These are phyloP conservation scores for Astyanax mexicanus DNA, from an alignment of 2,797 vertebrate species.

Conservation along the genomic window DNA sequence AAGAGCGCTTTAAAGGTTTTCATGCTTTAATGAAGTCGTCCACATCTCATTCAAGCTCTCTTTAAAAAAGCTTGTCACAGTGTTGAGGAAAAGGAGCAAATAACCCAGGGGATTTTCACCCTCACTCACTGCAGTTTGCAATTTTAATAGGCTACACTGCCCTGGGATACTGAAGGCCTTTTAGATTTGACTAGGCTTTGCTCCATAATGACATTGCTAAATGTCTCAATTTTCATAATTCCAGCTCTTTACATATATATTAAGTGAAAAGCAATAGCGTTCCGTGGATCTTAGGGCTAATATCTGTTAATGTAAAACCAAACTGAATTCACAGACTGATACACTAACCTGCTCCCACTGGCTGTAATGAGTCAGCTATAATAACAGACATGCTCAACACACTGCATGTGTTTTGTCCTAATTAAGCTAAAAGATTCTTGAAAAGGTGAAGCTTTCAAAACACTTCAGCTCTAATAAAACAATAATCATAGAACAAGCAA, in stretches of 20 bases:
- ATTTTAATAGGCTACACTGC: slow-evolving; percentile 26
- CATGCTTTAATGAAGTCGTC: slow-evolving; percentile 2
- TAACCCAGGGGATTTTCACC: neutral
- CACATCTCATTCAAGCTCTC: neutral
- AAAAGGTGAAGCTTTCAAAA: neutral
- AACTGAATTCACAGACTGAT: neutral
- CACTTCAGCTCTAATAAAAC: neutral
- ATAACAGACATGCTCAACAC: neutral
- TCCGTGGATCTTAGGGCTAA: neutral
- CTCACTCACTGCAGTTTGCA: slow-evolving; percentile 7
- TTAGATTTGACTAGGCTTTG: slow-evolving; percentile 15
- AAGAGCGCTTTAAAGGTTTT: neutral
- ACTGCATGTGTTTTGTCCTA: neutral
- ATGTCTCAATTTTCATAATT: slow-evolving; percentile 28
- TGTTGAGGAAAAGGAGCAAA: neutral
- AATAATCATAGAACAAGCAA: neutral
- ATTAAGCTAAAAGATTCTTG: neutral
- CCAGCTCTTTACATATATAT: slow-evolving; percentile 7
- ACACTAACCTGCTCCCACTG: neutral
- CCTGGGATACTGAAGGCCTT: slow-evolving; percentile 24
- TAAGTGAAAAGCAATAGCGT: neutral
- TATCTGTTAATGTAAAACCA: neutral
- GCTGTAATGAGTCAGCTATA: neutral
- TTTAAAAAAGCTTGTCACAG: neutral
- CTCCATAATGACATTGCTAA: neutral